Percentiles rank a stretch among this genome's conserved stretches.
Conservation (phyloP, 2,888 invertebrate genomes). For the Steinernema scapterisci region DNA sequence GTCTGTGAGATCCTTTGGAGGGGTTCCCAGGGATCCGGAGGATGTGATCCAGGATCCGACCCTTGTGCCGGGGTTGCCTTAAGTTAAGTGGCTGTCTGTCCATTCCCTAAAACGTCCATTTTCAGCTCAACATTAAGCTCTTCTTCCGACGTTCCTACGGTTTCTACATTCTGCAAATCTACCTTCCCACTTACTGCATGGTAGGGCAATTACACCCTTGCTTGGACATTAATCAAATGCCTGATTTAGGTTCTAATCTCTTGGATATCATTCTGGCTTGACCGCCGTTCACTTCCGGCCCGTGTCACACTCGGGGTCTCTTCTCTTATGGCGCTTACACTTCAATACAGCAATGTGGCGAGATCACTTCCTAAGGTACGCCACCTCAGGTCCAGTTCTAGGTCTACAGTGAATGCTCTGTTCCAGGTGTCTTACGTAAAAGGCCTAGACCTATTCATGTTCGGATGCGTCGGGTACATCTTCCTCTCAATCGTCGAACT, state of each 20-base stretch:
- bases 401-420: background rate
- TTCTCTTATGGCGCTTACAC: conserved; percentile 66
- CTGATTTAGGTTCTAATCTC: conserved; percentile 59
- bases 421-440: conserved; percentile 64
- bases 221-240: background rate
- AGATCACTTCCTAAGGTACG: conserved; percentile 63
- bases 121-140: conserved; percentile 63
- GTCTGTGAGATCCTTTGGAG: too few species aligned
- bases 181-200: conserved; percentile 67
- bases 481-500: conserved; percentile 63
- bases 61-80: too few species aligned
- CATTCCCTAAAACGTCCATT: background rate
- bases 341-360: conserved; percentile 66
- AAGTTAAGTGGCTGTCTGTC: too few species aligned
- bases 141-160: conserved; percentile 64
- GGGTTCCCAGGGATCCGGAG: too few species aligned
- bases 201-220: conserved; percentile 38
- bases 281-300: conserved; percentile 56
- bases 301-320: conserved; percentile 55
- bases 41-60: too few species aligned
- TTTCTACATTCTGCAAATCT: conserved; percentile 67
- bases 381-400: background rate
- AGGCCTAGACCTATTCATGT: conserved; percentile 66
- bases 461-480: conserved; percentile 57
- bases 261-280: conserved; percentile 68